Conservation (phyloP, 1,140 invertebrate species). For the Manduca sexta region DNA sequence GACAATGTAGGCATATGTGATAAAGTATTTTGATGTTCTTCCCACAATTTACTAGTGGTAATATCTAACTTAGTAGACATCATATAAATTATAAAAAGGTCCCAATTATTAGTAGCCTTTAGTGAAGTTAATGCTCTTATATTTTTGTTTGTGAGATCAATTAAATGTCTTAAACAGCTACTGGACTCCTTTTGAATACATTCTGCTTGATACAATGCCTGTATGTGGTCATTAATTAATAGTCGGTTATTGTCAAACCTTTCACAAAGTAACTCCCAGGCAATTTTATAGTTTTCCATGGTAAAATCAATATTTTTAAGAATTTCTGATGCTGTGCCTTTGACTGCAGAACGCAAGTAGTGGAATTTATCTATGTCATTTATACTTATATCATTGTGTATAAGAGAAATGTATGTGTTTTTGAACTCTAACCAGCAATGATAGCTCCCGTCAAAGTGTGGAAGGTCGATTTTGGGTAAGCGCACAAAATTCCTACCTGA, state of each 20-base stretch:
- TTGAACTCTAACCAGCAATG: slow-evolving; percentile 1
- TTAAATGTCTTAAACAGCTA: slow-evolving; percentile 6
- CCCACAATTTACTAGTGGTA: too few relatives aligned
- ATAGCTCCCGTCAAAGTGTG: not conserved
- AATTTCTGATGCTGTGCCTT: slow-evolving; percentile 13
- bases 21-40: slow-evolving; percentile 6
- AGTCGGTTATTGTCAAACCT: slow-evolving; percentile 20
- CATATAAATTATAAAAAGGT: not conserved
- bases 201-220: slow-evolving; percentile 18
- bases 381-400: slow-evolving; percentile 6
- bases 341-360: slow-evolving; percentile 9
- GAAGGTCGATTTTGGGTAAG: slow-evolving; percentile 1
- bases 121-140: slow-evolving; percentile 13
- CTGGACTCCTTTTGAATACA: slow-evolving; percentile 8
- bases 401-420: slow-evolving; percentile 8
- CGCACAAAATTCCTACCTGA: not conserved
- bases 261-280: slow-evolving; percentile 22
- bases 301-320: slow-evolving; percentile 19
- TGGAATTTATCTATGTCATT: slow-evolving; percentile 17
- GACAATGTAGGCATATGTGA: slow-evolving; percentile 7
- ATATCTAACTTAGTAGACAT: too few relatives aligned
- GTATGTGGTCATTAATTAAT: slow-evolving; percentile 23
- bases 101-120: slow-evolving; percentile 14
- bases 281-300: slow-evolving; percentile 17
- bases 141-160: slow-evolving; percentile 18